Evolutionary conservation across 2,888 invertebrate species (phyloP).

Genomic region (Zootermopsis nevadensis): DNA sequence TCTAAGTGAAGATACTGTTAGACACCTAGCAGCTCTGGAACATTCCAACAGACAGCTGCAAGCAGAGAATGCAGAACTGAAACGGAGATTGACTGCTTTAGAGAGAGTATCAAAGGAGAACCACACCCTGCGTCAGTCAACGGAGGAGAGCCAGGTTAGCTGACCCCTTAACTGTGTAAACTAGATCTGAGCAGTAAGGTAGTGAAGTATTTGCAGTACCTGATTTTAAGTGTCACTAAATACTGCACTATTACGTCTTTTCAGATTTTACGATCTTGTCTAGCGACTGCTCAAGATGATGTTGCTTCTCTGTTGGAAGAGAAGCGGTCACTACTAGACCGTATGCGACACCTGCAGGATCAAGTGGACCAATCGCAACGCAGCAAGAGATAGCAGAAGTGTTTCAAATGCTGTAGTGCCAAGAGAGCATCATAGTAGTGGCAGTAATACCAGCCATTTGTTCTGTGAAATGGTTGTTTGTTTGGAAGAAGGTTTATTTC

Average conservation of each 20-base stretch:
- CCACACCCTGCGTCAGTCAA: constrained; percentile 58
- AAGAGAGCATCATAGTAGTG: constrained; percentile 23
- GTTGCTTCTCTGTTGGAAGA: constrained; percentile 77
- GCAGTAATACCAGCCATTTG: background rate
- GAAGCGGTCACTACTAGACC: constrained; percentile 78
- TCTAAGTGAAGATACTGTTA: constrained; percentile 22
- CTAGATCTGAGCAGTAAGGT: too few species aligned
- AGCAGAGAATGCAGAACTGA: constrained; percentile 73
- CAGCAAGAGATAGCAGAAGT: constrained; percentile 54
- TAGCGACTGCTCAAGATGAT: constrained; percentile 80
- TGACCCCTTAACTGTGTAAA: too few species aligned
- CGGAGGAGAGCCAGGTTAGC: constrained; percentile 50
- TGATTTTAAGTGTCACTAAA: too few species aligned
- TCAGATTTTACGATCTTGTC: constrained; percentile 60
- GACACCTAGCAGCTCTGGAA: constrained; percentile 30
- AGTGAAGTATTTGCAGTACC: too few species aligned
- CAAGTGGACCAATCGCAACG: constrained; percentile 59
- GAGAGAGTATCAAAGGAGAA: constrained; percentile 72
- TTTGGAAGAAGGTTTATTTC: constrained; percentile 8
- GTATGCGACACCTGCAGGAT: constrained; percentile 75
- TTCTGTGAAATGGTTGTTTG: background rate
- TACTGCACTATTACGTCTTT: constrained; percentile 27
- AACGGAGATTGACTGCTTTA: constrained; percentile 69
- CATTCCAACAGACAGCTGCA: constrained; percentile 63
- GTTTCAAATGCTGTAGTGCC: constrained; percentile 51